Base-by-base conservation (phyloP, 2,113 vertebrate species). In the Caranx melampygus region DNA sequence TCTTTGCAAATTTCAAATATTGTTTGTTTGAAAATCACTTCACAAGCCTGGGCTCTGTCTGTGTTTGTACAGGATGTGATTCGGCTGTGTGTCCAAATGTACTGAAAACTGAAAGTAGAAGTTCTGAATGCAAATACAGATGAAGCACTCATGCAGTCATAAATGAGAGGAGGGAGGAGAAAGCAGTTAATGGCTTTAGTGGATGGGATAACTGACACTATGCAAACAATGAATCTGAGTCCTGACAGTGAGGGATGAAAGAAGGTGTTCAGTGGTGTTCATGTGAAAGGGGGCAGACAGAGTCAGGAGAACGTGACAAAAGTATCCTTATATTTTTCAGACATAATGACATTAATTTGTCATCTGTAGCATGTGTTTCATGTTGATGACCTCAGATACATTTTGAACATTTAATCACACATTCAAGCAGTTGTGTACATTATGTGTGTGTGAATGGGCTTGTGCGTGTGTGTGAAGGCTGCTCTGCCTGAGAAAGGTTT, bases 351-450 rank as follows among this genome's bases (percentile, higher is more conserved):
- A 68, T 4, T 67, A 35, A 54, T 62, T 14, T 60, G 75, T 18
- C 68, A 66, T 49, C 47, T 74, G 44, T 58, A 35, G 51, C 20
- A n/a, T 11, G 16, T 47, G n/a, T 62, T 85, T 78, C 13, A 65
- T 81, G 37, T 55, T 7, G 34, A 34, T 78, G 66, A 81, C 73
- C 74, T 60, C 15, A 70, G 70, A 77, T 35, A 21, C 20, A 72
- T 45, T 79, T 55, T 61, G n/a, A 85, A 73, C 62, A 51, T 34
- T 55, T 82, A 68, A 86, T 84, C 63, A 84, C 82, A 77, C 21
- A 26, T 40, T 67, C 26, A 81, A 42, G 45, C 54, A 14, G 42
- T 12, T n/a, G n/a, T 51, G 35, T 15, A 51, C 45, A 35, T 47
- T 34, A 37, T 68, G 72, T 16, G 21, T 70, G 57, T 68, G 72